These are phyloP conservation scores for Melanophora roralis DNA, from an alignment of 2,888 invertebrate genomes.

Conservation along the genomic window DNA sequence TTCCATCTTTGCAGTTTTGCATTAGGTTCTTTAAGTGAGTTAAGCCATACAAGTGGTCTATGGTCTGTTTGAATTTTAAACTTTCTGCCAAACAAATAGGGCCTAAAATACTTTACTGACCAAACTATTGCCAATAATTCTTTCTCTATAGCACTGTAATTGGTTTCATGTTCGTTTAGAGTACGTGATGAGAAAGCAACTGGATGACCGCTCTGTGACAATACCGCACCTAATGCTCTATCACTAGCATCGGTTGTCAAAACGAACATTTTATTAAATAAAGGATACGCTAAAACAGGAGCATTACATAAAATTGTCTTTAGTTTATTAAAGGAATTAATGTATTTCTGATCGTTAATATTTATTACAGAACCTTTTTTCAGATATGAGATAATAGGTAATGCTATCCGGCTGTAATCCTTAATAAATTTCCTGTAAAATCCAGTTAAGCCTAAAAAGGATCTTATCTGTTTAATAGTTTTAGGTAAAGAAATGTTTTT, in stretches of 20 bases:
- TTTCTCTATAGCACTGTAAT: constrained; percentile 15
- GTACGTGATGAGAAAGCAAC: background rate
- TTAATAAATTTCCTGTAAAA: background rate
- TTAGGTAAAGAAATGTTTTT: background rate
- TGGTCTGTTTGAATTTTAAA: constrained; percentile 11
- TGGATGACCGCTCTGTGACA: too few relatives aligned
- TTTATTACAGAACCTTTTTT: constrained; percentile 14
- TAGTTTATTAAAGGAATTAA: constrained; percentile 35
- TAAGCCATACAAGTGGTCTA: constrained; percentile 11
- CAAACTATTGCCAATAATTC: constrained; percentile 25
- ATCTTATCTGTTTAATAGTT: background rate
- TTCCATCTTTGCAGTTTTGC: constrained; percentile 12
- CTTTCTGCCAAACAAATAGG: constrained; percentile 17
- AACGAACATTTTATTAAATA: constrained; percentile 23
- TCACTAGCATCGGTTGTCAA: background rate
- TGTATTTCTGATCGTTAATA: constrained; percentile 3
- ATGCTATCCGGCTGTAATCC: constrained; percentile 14
- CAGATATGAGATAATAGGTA: constrained; percentile 10
- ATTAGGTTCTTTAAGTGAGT: constrained; percentile 9
- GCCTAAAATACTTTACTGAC: constrained; percentile 23
- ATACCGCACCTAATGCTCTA: background rate
- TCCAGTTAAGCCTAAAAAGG: background rate
- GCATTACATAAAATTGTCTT: constrained; percentile 1
- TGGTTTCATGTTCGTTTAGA: background rate
- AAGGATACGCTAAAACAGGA: constrained; percentile 27